A percentile compares a stretch with the other conserved stretches of the same genome.
Conservation (phyloP, 2,113 vertebrate species). For the Stegostoma tigrinum region DNA sequence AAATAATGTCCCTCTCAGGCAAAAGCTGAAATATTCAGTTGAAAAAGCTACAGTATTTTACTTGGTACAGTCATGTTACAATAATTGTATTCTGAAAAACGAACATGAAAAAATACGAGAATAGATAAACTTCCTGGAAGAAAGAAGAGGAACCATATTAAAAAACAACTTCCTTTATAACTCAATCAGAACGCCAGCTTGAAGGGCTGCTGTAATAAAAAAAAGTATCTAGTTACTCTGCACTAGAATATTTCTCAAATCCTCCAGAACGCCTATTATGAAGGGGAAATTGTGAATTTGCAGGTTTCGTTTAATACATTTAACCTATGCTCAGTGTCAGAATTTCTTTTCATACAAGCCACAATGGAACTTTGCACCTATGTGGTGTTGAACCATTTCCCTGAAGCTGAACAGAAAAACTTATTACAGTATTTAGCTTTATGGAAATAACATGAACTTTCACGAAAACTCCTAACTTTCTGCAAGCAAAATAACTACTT, state of each 20-base stretch:
- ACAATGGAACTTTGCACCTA: neutral
- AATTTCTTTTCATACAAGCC: neutral
- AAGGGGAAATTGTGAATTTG: neutral
- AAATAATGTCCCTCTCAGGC: neutral
- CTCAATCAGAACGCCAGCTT: neutral
- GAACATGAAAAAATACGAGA: neutral
- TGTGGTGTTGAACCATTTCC: neutral
- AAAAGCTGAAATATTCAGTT: constrained; percentile 13
- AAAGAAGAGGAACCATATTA: neutral
- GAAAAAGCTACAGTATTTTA: neutral
- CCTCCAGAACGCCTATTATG: neutral
- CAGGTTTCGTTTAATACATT: neutral
- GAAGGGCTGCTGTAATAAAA: neutral
- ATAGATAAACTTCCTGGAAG: neutral
- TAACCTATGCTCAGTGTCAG: neutral
- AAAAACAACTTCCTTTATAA: no score
- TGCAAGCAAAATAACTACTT: neutral
- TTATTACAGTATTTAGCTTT: neutral
- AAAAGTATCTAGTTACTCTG: neutral
- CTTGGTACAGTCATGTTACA: neutral
- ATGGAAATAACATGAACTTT: neutral
- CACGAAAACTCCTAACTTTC: neutral
- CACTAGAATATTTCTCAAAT: neutral
- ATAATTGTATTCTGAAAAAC: neutral
- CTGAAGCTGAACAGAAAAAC: neutral